Base-by-base conservation (phyloP, 2,113 vertebrate genomes). In the Phrynocephalus versicolor region DNA sequence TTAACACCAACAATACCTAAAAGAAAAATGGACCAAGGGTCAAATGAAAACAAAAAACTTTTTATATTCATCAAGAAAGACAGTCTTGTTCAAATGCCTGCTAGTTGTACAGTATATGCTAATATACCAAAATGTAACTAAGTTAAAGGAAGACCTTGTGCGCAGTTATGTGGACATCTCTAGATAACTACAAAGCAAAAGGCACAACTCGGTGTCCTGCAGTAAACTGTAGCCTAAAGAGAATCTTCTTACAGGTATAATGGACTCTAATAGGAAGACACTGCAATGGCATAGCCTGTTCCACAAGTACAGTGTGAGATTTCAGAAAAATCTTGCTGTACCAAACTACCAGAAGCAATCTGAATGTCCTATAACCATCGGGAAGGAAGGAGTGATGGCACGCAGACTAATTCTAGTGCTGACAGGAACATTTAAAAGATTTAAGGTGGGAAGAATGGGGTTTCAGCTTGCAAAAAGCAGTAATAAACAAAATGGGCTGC, bases 11-110 rank as follows among this genome's bases (percentile, higher is more conserved):
- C n/a, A 9, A 27, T 39, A 41, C 1, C 64, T 1, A 0, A 1
- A 12, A 57, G 27, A n/a, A n/a, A 75, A 82, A 45, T 19, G 73
- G 33, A 37, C 14, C 6, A 33, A 30, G 1, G 72, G 18, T 51
- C 9, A 67, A 83, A 81, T 58, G 33, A 1, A 18, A n/a, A n/a
- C n/a, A n/a, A n/a, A 60, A 7, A 23, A 35, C 19, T 41, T n/a
- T 71, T 39, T 86, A 75, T 10, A 37, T 51, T 25, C 57, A 62
- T 74, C 35, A 65, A 90, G 76, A 71, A 88, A 85, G 39, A 6
- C 0, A 16, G n/a, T 6, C 81, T n/a, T 33, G 30, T 60, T 73
- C 3, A 83, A 82, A 70, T 14, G 23, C 45, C 45, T n/a, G 37
- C 45, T 27, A 75, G 30, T 55, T 25, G 73, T 27, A 45, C 41